Base-by-base conservation (phyloP, 2,797 vertebrate species). In the Cynopterus sphinx region DNA sequence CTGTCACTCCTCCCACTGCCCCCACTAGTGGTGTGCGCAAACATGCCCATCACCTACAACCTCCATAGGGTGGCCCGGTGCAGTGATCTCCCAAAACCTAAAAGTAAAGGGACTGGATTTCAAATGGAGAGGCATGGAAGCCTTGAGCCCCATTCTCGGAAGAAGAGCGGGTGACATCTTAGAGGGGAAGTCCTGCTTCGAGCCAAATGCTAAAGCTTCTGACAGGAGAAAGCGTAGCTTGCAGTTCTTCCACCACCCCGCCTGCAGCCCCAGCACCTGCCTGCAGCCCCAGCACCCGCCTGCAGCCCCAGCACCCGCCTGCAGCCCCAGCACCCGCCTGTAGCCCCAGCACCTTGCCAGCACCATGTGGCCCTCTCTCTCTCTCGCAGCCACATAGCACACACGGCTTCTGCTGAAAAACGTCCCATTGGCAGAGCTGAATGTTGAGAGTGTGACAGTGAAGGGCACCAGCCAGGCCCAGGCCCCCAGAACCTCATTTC, bases 391-490 rank as follows among this genome's bases (percentile, higher is more conserved):
- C 11, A 99, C 99, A 15, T 99, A 99, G 97, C 99, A 99, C 82
- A 99, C 94, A 0, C 99, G 98, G 61, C 99, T 99, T 4, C 99
- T 99, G 0, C 99, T 99, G 97, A 99, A 99, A 98, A 99, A 99
- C 0, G 98, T 98, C 79, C 99, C 99, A 0, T 99, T 99, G 0
- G 99, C 98, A 2, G 99, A 99, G 12, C 99, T 99, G 9, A 99
- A 99, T 0, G 99, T 99, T 4, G 99, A 99, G 31, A 99, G 95
- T 0, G 99, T 98, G 39, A 99, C 99, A 0, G 99, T 99, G 95
- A 99, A 78, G 1, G 99, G 99, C 98, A 99, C 99, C 75, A 99
- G 95, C 99, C 99, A 99, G 1, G 99, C 99, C 99, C 99, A 99
- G 74, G 96, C 98, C 71, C 99, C 99, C 9, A 99, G 97, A 63